Conservation (phyloP, 2,888 invertebrate species). For the Dastarcus helophoroides region DNA sequence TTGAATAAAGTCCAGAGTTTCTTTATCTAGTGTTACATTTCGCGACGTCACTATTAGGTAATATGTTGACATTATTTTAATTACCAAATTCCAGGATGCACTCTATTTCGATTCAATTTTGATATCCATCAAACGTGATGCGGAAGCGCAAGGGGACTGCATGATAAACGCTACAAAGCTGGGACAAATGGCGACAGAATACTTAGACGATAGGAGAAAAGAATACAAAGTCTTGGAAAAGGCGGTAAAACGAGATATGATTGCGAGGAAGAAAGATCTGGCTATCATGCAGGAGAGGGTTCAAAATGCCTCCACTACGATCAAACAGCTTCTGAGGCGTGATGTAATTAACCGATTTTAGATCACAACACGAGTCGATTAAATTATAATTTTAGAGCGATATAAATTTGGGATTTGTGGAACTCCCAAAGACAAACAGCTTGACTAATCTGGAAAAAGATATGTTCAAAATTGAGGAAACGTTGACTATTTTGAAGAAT, state of each 20-base stretch:
- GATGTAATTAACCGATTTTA: conserved; percentile 37
- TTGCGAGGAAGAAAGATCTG: conserved; percentile 45
- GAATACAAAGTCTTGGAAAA: conserved; percentile 48
- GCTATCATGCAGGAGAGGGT: conserved; percentile 38
- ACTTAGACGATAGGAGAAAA: conserved; percentile 50
- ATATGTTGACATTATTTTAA: conserved; percentile 3
- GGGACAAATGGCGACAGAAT: conserved; percentile 56
- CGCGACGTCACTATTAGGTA: too few species aligned
- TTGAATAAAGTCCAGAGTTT: too few species aligned
- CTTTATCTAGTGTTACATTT: too few species aligned
- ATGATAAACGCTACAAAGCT: conserved; percentile 52
- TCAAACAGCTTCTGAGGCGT: conserved; percentile 36
- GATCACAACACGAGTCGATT: not conserved
- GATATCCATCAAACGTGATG: conserved; percentile 46
- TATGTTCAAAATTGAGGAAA: conserved; percentile 31
- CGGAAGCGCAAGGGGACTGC: conserved; percentile 48
- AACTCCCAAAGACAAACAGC: conserved; percentile 19
- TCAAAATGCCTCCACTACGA: conserved; percentile 33
- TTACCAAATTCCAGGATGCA: conserved; percentile 41
- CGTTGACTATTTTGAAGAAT: conserved; percentile 34
- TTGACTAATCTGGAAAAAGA: conserved; percentile 29
- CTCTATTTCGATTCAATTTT: conserved; percentile 53
- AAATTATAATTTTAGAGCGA: conserved; percentile 23
- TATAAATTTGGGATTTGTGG: conserved; percentile 24
- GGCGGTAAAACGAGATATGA: conserved; percentile 51